Conservation (phyloP, 2,797 vertebrate genomes). For the Gadopsis bispinosus region DNA sequence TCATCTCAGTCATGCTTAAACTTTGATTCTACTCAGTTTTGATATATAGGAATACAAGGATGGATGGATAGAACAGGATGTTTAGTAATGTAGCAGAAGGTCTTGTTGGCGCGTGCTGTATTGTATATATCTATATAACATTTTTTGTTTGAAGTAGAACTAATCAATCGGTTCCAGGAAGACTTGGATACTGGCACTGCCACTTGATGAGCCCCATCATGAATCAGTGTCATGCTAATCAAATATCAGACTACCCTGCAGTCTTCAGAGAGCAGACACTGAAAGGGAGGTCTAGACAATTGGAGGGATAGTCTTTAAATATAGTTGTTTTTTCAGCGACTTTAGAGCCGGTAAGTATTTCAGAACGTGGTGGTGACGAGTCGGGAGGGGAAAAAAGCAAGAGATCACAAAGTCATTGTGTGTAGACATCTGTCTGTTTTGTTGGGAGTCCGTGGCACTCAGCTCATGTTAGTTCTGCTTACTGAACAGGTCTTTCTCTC, state of each 20-base stretch:
- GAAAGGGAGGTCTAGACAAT: constrained; percentile 26
- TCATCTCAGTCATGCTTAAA: neutral
- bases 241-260: constrained; percentile 58
- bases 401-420: constrained; percentile 32
- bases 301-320: constrained; percentile 33
- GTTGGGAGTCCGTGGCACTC: constrained; percentile 34
- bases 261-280: constrained; percentile 58
- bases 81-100: neutral
- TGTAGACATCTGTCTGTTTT: constrained; percentile 47
- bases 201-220: constrained; percentile 48
- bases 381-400: neutral
- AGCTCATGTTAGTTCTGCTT: constrained; percentile 54
- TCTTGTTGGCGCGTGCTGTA: neutral
- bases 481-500: constrained; percentile 32
- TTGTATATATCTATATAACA: neutral
- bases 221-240: constrained; percentile 69
- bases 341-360: constrained; percentile 9
- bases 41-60: neutral
- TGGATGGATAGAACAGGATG: too few species aligned
- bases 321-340: constrained; percentile 34
- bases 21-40: neutral
- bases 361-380: constrained; percentile 12
- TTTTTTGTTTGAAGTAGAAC: constrained; percentile 9
- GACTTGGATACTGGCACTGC: constrained; percentile 23
- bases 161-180: constrained; percentile 41